Percentiles rank a stretch among this genome's conserved stretches.
These are phyloP conservation scores for Hystrix brachyura DNA, from an alignment of 2,113 vertebrate species.

Conservation along the genomic window DNA sequence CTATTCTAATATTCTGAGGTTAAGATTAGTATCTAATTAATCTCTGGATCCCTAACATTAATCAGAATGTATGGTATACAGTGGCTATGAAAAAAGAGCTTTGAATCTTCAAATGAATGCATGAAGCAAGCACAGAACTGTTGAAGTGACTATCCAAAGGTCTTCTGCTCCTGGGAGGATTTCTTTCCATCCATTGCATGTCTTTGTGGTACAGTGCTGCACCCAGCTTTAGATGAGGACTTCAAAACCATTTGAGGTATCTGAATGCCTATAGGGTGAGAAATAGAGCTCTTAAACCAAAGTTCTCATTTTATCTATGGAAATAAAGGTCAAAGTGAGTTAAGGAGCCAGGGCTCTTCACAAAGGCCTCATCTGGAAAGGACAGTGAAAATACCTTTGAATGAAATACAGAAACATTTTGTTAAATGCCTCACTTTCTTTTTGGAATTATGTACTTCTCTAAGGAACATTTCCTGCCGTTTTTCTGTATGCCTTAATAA, in stretches of 20 bases:
- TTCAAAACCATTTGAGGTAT: background rate
- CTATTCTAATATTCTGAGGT: background rate
- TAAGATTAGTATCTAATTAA: background rate
- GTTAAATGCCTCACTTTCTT: background rate
- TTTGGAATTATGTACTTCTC: background rate
- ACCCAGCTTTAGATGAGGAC: background rate
- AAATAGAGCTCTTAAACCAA: background rate
- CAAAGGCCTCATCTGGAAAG: background rate
- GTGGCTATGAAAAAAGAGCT: background rate
- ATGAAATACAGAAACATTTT: background rate
- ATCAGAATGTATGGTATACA: background rate
- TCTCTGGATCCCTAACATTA: background rate
- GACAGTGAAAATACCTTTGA: background rate
- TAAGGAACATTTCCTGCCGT: background rate
- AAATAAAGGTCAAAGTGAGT: background rate
- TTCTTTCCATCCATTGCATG: background rate
- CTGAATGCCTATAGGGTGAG: background rate
- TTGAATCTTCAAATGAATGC: background rate
- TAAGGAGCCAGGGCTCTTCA: background rate
- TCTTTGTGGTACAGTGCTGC: background rate
- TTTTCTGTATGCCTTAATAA: background rate
- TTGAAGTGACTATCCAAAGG: background rate
- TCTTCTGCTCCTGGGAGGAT: background rate
- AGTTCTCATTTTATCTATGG: background rate
- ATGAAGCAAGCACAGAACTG: background rate